Conservation (phyloP, 2,113 vertebrate species). For the Panurus biarmicus region DNA sequence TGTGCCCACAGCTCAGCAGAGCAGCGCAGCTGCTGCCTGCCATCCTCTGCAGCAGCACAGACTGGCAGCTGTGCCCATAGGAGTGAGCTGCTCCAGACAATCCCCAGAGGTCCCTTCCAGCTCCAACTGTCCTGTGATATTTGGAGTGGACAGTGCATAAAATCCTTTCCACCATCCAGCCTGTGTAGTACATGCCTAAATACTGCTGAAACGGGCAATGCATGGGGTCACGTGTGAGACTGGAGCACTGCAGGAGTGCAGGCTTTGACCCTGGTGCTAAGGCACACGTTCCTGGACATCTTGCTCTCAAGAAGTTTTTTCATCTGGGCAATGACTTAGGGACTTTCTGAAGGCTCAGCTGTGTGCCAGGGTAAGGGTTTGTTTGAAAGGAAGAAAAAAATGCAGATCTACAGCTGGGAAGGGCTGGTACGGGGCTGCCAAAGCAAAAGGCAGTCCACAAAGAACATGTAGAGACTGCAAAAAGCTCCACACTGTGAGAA, state of each 20-base stretch:
- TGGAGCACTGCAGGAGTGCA: accelerated
- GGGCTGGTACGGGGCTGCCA: not conserved
- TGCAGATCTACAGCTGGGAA: not conserved
- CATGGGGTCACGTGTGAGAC: not conserved
- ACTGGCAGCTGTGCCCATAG: not conserved
- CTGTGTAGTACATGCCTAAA: not conserved
- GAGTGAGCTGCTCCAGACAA: accelerated
- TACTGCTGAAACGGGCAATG: not conserved
- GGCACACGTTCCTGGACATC: not conserved
- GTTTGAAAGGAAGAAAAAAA: not conserved
- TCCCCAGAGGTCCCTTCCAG: not conserved
- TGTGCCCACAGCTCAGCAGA: not conserved
- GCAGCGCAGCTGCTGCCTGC: not conserved
- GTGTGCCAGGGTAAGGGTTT: not conserved
- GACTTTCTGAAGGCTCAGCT: not conserved
- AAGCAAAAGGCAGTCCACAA: not conserved
- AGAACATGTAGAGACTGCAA: not conserved
- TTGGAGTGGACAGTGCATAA: not conserved
- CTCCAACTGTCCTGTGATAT: not conserved
- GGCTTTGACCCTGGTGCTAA: not conserved
- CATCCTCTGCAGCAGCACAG: not conserved
- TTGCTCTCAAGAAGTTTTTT: not conserved
- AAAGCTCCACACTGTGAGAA: accelerated
- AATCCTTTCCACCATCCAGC: not conserved
- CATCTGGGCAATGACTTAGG: not conserved